Evolutionary conservation across 2,113 vertebrate species (phyloP).

Genomic region (Boulengeromyrus knoepffleri): DNA sequence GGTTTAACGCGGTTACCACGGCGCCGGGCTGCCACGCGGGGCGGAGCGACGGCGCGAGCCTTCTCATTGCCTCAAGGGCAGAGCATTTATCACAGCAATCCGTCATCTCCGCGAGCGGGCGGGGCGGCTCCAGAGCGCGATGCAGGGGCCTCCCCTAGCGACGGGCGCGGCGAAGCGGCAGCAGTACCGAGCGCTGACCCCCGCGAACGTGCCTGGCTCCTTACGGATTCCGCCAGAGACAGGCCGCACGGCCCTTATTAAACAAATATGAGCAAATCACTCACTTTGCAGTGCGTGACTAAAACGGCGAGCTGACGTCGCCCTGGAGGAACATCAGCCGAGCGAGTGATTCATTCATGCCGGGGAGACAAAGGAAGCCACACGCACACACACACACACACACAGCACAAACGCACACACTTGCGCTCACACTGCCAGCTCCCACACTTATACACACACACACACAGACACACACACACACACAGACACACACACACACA

Average conservation of each 20-base stretch:
- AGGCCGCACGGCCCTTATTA: neutral
- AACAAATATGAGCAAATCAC: constrained; percentile 16
- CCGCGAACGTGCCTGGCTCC: neutral
- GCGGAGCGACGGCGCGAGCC: neutral
- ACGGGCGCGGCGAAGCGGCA: neutral
- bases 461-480: too few species aligned
- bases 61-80: constrained; percentile 17
- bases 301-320: neutral
- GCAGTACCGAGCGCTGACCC: neutral
- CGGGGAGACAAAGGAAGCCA: neutral
- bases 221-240: neutral
- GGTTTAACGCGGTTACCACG: constrained; percentile 5
- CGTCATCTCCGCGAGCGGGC: constrained; percentile 6
- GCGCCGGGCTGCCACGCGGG: neutral
- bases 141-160: constrained; percentile 13
- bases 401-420: neutral
- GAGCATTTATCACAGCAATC: constrained; percentile 18
- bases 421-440: neutral
- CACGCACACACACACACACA: neutral
- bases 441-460: neutral
- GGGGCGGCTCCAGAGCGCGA: neutral
- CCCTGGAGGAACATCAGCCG: neutral
- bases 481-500: neutral
- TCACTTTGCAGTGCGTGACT: neutral
- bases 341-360: neutral